A percentile compares a stretch with the other conserved stretches of the same genome.
Evolutionary conservation across 2,888 invertebrate species (phyloP).

Genomic region (Drosophila parthenogenetica): DNA sequence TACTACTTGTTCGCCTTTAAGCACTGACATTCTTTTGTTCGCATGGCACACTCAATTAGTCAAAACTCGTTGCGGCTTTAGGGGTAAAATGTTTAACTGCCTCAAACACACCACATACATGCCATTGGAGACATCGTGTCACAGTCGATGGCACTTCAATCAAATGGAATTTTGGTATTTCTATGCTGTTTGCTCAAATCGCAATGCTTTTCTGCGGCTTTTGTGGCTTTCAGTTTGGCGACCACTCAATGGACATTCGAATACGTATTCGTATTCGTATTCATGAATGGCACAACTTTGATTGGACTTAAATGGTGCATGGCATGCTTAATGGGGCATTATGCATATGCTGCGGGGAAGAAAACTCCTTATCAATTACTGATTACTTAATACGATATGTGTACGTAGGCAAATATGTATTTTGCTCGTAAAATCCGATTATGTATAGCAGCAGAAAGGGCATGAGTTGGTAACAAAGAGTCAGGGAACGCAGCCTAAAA

Average conservation of each 20-base stretch:
- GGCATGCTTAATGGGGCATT: slow-evolving; percentile 53
- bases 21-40: slow-evolving; percentile 46
- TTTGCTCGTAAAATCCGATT: neutral
- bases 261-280: slow-evolving; percentile 46
- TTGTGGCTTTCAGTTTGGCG: slow-evolving; percentile 63
- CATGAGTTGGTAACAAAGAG: neutral
- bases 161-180: slow-evolving; percentile 53
- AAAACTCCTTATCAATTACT: slow-evolving; percentile 29
- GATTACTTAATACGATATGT: slow-evolving; percentile 1
- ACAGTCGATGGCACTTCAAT: slow-evolving; percentile 14
- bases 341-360: neutral
- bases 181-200: slow-evolving; percentile 44
- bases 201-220: slow-evolving; percentile 62
- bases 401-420: neutral
- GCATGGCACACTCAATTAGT: slow-evolving; percentile 60
- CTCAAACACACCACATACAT: slow-evolving; percentile 13
- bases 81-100: slow-evolving; percentile 35
- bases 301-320: slow-evolving; percentile 66
- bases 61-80: slow-evolving; percentile 57
- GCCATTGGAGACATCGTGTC: neutral
- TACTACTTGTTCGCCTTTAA: too few species aligned
- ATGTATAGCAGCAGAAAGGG: neutral
- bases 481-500: too few species aligned
- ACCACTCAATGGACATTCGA: slow-evolving; percentile 56
- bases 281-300: slow-evolving; percentile 56